Evolutionary conservation across 2,113 vertebrate genomes (phyloP), one percentile per base, ranked within the genome.

Genomic region (Perccottus glenii): DNA sequence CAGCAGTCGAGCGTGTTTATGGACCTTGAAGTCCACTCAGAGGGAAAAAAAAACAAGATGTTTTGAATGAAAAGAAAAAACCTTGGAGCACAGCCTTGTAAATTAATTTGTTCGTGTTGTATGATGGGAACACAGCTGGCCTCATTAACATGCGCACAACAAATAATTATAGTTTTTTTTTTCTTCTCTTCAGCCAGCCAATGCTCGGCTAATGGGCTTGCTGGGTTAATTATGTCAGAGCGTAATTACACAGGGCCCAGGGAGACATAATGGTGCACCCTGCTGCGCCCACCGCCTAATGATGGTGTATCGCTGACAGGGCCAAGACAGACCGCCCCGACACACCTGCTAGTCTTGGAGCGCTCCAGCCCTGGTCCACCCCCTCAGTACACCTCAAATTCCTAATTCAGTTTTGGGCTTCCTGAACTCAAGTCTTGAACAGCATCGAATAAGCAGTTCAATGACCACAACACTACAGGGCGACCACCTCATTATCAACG

Each of bases 201-300:
- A 93, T 84, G 95, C 95, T 94, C 92, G 95, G 96, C 96, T 98
- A 98, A 98, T 98, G 95, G 94, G 95, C 97, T 98, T 94, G 96
- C 97, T 98, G 96, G 97, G 97, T 99, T 98, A 99, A 99, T 99
- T 98, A 99, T 98, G 96, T 98, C 96, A 97, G 94, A 97, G 95
- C 95, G 95, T 98, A 98, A 99, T 98, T 98, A 97, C 96, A 94
- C 94, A 93, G 95, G 94, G 95, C 95, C 96, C 94, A 92, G 94
- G 95, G 97, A 98, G 96, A 96, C 93, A 92, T 94, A 94, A 94
- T 94, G 94, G 93, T 88, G 92, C 91, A 91, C 95, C 96, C 96
- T 78, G 91, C 95, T 94, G 96, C 92, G 95, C 95, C 92, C 92
- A 91, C 93, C 80, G 90, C 93, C 94, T 98, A 98, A 98, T 98